Percentiles rank a stretch among this genome's conserved stretches.
These are phyloP conservation scores for Nomada ferruginata DNA, from an alignment of 2,888 invertebrate genomes.

Conservation along the genomic window DNA sequence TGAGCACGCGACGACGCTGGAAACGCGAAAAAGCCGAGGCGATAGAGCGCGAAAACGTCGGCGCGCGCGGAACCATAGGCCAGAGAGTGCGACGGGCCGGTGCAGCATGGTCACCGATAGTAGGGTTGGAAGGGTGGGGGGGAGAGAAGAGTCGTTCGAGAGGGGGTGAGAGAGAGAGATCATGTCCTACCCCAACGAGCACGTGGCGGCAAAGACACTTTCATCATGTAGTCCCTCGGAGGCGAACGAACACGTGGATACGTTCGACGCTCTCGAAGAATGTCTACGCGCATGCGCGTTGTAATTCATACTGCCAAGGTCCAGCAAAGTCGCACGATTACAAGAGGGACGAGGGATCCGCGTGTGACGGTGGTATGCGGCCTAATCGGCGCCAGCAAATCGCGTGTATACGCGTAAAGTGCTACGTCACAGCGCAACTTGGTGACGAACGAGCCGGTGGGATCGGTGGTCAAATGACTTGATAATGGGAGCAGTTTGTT, in stretches of 20 bases:
- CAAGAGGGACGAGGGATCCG: slow-evolving; percentile 49
- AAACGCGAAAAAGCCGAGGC: slow-evolving; percentile 32
- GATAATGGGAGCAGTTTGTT: too few relatives aligned
- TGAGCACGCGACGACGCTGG: slow-evolving; percentile 11
- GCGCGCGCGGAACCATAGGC: slow-evolving; percentile 27
- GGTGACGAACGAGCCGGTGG: too few relatives aligned
- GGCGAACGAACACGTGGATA: slow-evolving; percentile 79
- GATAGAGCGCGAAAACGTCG: slow-evolving; percentile 33
- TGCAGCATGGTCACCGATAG: slow-evolving; percentile 65
- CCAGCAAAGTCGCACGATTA: slow-evolving; percentile 74
- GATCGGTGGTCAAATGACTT: too few relatives aligned
- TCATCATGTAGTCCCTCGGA: slow-evolving; percentile 76
- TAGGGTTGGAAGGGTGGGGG: slow-evolving; percentile 60
- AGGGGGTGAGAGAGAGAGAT: slow-evolving; percentile 64
- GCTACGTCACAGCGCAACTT: slow-evolving; percentile 2
- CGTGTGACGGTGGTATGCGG: slow-evolving; percentile 34
- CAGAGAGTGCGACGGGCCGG: slow-evolving; percentile 51
- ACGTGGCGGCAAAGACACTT: slow-evolving; percentile 78
- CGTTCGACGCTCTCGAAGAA: slow-evolving; percentile 78
- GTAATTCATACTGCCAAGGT: slow-evolving; percentile 67
- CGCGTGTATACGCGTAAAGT: background rate
- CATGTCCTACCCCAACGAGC: slow-evolving; percentile 81
- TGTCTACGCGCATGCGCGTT: slow-evolving; percentile 78
- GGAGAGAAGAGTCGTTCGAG: slow-evolving; percentile 38
- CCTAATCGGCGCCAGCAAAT: slow-evolving; percentile 57